Conservation (phyloP, 2,797 vertebrate genomes). For the Picus viridis region DNA sequence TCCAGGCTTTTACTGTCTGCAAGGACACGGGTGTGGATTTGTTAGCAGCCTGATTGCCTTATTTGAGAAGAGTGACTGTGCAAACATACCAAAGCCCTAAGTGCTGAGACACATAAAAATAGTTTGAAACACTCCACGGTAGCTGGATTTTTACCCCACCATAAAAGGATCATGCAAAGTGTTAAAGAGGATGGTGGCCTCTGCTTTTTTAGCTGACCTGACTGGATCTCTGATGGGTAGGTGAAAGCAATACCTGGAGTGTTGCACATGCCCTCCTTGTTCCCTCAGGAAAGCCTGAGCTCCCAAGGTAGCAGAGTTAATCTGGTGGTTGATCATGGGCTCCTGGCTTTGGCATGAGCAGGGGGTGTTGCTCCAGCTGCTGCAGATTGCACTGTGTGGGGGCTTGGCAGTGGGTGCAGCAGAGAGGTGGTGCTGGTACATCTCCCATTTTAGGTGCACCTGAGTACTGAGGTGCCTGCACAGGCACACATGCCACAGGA, state of each 20-base stretch:
- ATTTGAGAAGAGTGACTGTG: slow-evolving; percentile 53
- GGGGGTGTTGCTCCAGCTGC: neutral
- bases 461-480: neutral
- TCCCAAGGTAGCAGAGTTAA: neutral
- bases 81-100: slow-evolving; percentile 55
- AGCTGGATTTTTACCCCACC: neutral
- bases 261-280: neutral
- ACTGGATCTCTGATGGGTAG: neutral
- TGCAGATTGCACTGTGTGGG: neutral
- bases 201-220: neutral
- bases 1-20: neutral
- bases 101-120: slow-evolving; percentile 31
- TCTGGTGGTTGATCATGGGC: neutral
- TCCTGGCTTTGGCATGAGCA: neutral
- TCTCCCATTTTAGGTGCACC: neutral
- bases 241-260: neutral
- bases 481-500: neutral
- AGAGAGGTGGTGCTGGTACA: rapidly evolving
- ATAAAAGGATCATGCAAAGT: slow-evolving; percentile 6
- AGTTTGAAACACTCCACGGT: slow-evolving; percentile 39
- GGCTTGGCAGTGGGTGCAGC: neutral
- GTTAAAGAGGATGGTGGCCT: neutral
- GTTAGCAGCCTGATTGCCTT: slow-evolving; percentile 24
- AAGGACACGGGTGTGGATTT: rapidly evolving
- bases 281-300: neutral